Evolutionary conservation across 2,797 vertebrate genomes (phyloP).

Genomic region (Scarus forsteni): DNA sequence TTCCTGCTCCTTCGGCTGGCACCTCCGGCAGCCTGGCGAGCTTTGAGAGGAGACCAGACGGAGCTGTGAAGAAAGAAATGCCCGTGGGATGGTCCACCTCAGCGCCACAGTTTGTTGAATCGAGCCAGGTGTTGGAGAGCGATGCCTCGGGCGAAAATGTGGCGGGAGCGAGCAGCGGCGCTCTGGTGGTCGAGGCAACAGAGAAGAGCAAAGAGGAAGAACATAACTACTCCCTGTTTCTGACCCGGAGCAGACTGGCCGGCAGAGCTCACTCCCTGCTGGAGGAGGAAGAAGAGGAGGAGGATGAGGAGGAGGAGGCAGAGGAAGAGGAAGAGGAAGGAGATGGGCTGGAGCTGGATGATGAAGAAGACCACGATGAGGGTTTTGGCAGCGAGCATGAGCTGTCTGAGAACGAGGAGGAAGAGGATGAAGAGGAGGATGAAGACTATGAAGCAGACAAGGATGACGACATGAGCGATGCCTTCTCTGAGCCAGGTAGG

Average conservation of each 20-base stretch:
- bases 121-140: constrained; percentile 66
- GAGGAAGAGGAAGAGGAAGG: constrained; percentile 87
- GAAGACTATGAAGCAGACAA: constrained; percentile 88
- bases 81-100: constrained; percentile 53
- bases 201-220: constrained; percentile 98
- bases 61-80: constrained; percentile 59
- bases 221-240: constrained; percentile 98
- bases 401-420: constrained; percentile 94
- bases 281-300: constrained; percentile 88
- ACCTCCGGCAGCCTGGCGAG: constrained; percentile 33
- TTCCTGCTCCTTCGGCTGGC: constrained; percentile 30
- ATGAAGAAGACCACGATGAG: constrained; percentile 95
- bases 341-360: constrained; percentile 90
- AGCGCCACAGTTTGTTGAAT: constrained; percentile 81
- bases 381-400: constrained; percentile 98
- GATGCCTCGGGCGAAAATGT: constrained; percentile 74
- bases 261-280: constrained; percentile 82
- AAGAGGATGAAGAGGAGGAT: constrained; percentile 91
- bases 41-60: constrained; percentile 74
- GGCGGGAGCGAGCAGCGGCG: constrained; percentile 72
- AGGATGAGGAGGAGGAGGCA: constrained; percentile 87
- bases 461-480: constrained; percentile 93
- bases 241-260: constrained; percentile 89
- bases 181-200: constrained; percentile 81
- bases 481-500: constrained; percentile 97